Conservation (phyloP, 2,888 invertebrate genomes). For the Protophormia terraenovae region DNA sequence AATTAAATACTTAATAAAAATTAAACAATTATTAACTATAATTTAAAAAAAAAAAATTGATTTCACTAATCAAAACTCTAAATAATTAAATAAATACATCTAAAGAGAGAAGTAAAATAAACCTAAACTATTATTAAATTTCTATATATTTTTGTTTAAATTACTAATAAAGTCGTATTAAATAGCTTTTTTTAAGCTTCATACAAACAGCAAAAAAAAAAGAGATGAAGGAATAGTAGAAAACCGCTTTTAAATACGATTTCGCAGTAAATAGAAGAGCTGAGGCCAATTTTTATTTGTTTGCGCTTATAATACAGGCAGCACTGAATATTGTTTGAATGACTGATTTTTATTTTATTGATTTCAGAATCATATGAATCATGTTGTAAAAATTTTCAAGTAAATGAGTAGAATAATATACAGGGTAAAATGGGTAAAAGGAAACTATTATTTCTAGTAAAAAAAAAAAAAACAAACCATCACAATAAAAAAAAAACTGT, state of each 20-base stretch:
- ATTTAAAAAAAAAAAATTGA: background rate
- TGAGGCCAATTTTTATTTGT: slow-evolving; percentile 54
- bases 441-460: slow-evolving; percentile 20
- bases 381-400: slow-evolving; percentile 4
- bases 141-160: background rate
- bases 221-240: background rate
- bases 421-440: slow-evolving; percentile 13
- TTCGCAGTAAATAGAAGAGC: slow-evolving; percentile 42
- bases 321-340: slow-evolving; percentile 44
- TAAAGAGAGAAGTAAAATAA: slow-evolving; percentile 5
- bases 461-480: slow-evolving; percentile 38
- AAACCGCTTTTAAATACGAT: slow-evolving; percentile 20
- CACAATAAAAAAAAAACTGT: slow-evolving; percentile 32
- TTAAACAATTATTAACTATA: background rate
- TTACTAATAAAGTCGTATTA: background rate
- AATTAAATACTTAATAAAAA: background rate
- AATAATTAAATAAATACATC: background rate
- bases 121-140: slow-evolving; percentile 18
- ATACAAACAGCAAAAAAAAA: slow-evolving; percentile 40
- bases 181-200: slow-evolving; percentile 43
- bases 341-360: slow-evolving; percentile 4
- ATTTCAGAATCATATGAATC: slow-evolving; percentile 22
- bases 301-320: slow-evolving; percentile 66
- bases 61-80: background rate
- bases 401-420: slow-evolving; percentile 38